Conservation (phyloP, 2,113 vertebrate species). For the Chionis minor region DNA sequence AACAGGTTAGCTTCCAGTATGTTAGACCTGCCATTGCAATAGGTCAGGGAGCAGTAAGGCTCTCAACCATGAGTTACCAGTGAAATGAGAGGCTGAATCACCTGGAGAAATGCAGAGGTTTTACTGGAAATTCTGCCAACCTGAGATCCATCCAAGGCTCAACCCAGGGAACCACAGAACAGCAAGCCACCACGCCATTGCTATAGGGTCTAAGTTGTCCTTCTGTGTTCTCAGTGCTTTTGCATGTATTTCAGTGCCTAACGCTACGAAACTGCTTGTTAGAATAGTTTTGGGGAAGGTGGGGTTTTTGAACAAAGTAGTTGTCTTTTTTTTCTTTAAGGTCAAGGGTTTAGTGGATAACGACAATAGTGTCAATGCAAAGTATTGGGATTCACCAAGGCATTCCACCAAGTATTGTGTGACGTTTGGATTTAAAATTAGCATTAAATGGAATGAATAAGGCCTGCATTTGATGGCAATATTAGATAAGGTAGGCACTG, state of each 20-base stretch:
- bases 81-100: not conserved
- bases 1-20: not conserved
- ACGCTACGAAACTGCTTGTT: accelerated
- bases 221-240: not conserved
- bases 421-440: conserved; percentile 15
- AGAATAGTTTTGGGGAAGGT: not conserved
- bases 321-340: not conserved
- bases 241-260: not conserved
- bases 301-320: not conserved
- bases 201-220: not conserved
- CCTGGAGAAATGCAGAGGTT: not conserved
- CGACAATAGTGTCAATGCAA: not conserved
- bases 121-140: not conserved
- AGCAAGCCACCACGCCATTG: not conserved
- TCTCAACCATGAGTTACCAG: not conserved
- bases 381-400: not conserved
- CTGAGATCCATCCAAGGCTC: not conserved
- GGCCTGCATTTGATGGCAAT: conserved; percentile 34
- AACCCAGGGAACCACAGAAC: not conserved
- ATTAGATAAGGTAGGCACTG: conserved; percentile 21
- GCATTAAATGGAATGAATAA: not conserved
- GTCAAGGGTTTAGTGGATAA: not conserved
- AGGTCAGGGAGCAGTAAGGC: not conserved
- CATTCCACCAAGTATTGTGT: not conserved
- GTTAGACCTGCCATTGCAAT: not conserved